Base-by-base conservation (phyloP, 2,113 vertebrate genomes). In the Chaenocephalus aceratus region DNA sequence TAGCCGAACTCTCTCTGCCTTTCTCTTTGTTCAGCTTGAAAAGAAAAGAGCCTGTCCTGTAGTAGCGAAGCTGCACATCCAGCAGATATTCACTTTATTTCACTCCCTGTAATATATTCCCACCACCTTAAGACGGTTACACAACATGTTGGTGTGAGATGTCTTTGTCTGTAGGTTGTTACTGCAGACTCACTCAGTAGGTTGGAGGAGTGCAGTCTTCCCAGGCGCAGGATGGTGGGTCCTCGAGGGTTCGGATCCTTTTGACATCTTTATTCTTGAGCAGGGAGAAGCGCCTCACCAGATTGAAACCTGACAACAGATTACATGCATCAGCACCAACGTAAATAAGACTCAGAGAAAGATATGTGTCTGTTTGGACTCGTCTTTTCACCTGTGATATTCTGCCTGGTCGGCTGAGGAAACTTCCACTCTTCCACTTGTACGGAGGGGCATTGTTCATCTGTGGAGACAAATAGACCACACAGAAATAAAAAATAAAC, bases 181-280 rank as follows among this genome's bases (percentile, higher is more conserved):
- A 13, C 3, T 15, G 48, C 10, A 0, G 45, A 94, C 95, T 95
- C 95, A 99, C 98, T 94, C 92, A 0, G 95, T 96, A 53, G 96
- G 96, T 67, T 93, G 97, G 77, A 97, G 91, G 86, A 98, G 93
- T 0, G 95, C 86, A 44, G 95, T 87, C 0, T 94, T 7, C 98
- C 98, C 72, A 99, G 93, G 16, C 97, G 93, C 84, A 99, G 94
- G 91, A 98, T 97, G 75, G 90, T 10, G 0, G 94, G 93, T 26
- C 98, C 98, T 72, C 93, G 92, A 0, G 96, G 86, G 80, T 95
- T 97, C 90, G 96, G 85, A 98, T 96, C 91, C 97, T 99, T 93
- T 98, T 99, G 86, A 99, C 68, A 71, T 97, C 94, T 0, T 95
- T 73, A 34, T 86, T 96, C 94, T 96, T 98, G 88, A 97, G 88